Base-by-base conservation (phyloP, 2,113 vertebrate species). In the Lasiurus borealis region DNA sequence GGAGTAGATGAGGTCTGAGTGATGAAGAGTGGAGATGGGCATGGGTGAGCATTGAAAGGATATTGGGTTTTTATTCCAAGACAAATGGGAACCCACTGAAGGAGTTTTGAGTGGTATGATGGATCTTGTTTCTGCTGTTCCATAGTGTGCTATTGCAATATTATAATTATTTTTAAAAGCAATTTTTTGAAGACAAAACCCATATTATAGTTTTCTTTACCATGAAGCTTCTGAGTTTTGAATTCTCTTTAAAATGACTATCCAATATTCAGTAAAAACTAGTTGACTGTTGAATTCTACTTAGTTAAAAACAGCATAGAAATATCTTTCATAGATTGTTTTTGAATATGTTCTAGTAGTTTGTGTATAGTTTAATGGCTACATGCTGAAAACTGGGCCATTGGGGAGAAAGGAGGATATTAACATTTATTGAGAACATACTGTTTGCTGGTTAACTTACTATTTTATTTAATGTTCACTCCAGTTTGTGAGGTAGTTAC, bases 351-450 rank as follows among this genome's bases (percentile, higher is more conserved):
- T 73, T 90, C 62, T 89, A 14, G 29, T 95, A 50, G 73, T 18
- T 50, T 76, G 44, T 76, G 16, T 76, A 6, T 50, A 50, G 52
- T 82, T 95, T 89, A 94, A 21, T 95, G 84, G 40, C 64, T 81
- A 9, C 75, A 23, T 77, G 69, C n/a, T 68, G 48, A 72, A 95
- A 90, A 66, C 18, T 89, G 66, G 59, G 27, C 66, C 66, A 93
- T 89, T 87, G 27, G 31, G 15, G n/a, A 80, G 54, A 87, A 88
- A 90, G 75, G 40, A 90, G 31, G 64, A 90, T 75, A 78, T 96
- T 80, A 76, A 76, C 52, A 31, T 77, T 93, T 93, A 84, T 87
- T 64, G 72, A 92, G 81, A 97, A 85, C n/a, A 52, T 83, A 75
- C 6, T 21, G 2, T 93, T 27, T 90, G 77, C 62, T 90, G 40